A percentile compares a stretch with the other conserved stretches of the same genome.
phyloP scores from a whole-genome alignment of 2,113 vertebrate genomes.

The Vidua chalybeata region DNA sequence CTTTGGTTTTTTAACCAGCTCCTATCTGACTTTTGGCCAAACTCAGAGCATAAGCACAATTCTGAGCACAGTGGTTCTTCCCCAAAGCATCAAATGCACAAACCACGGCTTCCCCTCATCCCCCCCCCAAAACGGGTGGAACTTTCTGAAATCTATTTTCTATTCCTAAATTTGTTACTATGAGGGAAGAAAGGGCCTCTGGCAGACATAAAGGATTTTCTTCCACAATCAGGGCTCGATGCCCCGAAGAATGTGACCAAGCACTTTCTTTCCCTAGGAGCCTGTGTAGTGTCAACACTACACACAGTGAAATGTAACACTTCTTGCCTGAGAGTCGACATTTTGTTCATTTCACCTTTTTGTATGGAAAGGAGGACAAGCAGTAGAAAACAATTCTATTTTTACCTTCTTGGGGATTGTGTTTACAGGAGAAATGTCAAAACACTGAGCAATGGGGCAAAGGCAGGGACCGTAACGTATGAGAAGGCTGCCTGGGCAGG shows the following conservation, averaged over 20 bases:
- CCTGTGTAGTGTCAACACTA: not conserved
- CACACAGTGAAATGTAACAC: not conserved
- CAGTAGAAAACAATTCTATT: conserved; percentile 21
- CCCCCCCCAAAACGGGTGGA: not conserved
- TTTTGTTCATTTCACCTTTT: conserved; percentile 10
- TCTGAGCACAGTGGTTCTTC: not conserved
- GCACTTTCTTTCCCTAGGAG: not conserved
- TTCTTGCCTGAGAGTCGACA: not conserved
- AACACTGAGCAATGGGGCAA: not conserved
- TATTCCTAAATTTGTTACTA: not conserved
- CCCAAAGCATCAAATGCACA: not conserved
- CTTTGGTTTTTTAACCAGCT: not conserved
- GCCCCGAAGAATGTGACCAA: not conserved
- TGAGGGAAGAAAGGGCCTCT: not conserved
- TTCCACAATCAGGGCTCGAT: not conserved
- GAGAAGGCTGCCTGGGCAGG: not conserved
- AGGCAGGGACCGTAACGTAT: not conserved
- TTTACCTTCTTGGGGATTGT: not conserved
- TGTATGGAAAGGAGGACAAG: not conserved
- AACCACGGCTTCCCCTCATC: not conserved
- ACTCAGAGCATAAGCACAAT: not conserved
- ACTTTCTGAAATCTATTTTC: not conserved
- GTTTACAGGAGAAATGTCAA: conserved; percentile 33
- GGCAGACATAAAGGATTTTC: not conserved
- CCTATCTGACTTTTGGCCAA: not conserved